Conservation (phyloP, 2,113 vertebrate species). For the Anseranas semipalmata region DNA sequence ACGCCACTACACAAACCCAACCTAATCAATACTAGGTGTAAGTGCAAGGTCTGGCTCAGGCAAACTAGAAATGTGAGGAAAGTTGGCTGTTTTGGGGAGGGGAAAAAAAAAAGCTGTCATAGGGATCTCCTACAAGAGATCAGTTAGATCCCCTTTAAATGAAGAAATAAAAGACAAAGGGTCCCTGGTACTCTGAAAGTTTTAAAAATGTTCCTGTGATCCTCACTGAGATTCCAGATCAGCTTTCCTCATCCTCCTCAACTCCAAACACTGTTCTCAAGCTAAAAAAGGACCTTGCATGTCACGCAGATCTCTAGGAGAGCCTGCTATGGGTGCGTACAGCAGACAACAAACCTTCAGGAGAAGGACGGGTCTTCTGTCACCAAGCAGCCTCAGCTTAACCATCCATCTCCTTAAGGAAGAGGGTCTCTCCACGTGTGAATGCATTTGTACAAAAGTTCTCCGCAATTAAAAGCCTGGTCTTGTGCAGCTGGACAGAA, state of each 20-base stretch:
- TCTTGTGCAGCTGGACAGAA: background rate
- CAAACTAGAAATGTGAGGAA: background rate
- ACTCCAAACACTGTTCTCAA: background rate
- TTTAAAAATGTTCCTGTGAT: background rate
- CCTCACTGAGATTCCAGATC: background rate
- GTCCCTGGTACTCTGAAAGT: background rate
- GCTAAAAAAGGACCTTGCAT: background rate
- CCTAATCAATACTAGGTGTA: background rate
- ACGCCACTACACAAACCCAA: background rate
- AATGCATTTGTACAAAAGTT: background rate
- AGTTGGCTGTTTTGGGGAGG: background rate
- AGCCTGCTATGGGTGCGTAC: background rate
- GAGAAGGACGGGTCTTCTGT: background rate
- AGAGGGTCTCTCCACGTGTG: background rate
- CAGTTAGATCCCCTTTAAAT: background rate
- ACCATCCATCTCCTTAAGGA: background rate
- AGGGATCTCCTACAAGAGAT: background rate
- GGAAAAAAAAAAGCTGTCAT: background rate
- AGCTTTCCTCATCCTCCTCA: background rate
- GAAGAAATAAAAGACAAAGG: background rate
- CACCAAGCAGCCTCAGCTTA: background rate
- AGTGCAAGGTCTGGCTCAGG: background rate
- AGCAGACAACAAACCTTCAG: background rate
- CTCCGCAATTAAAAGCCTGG: background rate
- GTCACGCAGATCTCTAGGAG: background rate